Base-by-base conservation (phyloP, 2,113 vertebrate species). In the Leucoraja erinaceus region DNA sequence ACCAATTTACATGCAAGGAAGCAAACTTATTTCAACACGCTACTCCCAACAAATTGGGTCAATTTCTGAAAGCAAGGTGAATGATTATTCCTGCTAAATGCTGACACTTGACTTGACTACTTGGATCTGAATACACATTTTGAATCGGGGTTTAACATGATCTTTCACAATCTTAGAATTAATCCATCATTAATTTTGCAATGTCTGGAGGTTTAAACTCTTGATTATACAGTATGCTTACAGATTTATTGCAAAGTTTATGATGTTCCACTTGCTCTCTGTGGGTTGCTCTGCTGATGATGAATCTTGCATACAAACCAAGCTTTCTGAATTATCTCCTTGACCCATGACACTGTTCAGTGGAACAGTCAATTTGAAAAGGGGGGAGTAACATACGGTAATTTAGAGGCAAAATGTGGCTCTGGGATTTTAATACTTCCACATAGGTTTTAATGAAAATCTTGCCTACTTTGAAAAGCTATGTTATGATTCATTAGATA, bases 281-380 rank as follows among this genome's bases (percentile, higher is more conserved):
- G 1, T 31, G 28, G n/a, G 59, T n/a, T 88, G 59, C 59, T 31
- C 61, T 63, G 14, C 5, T 66, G 59, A 63, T 9, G 59, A 88
- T 88, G 83, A 66, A 88, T 66, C 83, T 66, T 63, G 83, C 63
- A 88, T 88, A 88, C 56, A 63, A 88, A 88, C 83, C 59, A 31
- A 88, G 83, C 59, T 63, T 88, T 66, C 61, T 63, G 83, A 63
- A 88, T 63, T 88, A 63, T 88, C 83, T 88, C 83, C 59, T 88
- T 88, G 59, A 88, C 83, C 83, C 83, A 63, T 88, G 83, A 88
- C 83, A 66, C 25, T 28, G 31, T 88, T 66, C 59, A 63, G 79
- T 88, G 83, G 83, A 88, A 63, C 8, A 63, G 83, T 63, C 83
- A 66, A 88, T 88, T 88, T 88, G 56, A 63, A 63, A 63, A 88